A percentile compares a stretch with the other conserved stretches of the same genome.
Conservation (phyloP, 2,797 vertebrate species). For the Chelon labrosus region DNA sequence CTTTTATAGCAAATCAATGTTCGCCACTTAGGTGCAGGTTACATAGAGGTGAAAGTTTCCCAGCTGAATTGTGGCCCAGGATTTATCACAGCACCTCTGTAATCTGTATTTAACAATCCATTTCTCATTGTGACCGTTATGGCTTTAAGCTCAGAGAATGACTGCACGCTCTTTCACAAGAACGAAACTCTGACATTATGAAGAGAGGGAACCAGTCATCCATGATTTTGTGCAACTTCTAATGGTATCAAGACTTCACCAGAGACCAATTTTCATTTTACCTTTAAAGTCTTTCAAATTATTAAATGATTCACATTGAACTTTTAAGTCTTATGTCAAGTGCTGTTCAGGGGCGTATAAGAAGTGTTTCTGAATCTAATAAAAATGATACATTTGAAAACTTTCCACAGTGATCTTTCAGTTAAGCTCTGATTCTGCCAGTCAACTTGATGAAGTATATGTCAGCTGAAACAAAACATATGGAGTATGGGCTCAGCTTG, state of each 20-base stretch:
- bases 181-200: slow-evolving; percentile 54
- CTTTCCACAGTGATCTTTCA: slow-evolving; percentile 2
- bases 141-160: slow-evolving; percentile 56
- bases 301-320: slow-evolving; percentile 40
- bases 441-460: too few species aligned
- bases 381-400: slow-evolving; percentile 29
- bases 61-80: slow-evolving; percentile 49
- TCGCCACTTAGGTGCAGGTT: slow-evolving; percentile 58
- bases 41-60: slow-evolving; percentile 66
- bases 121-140: slow-evolving; percentile 59
- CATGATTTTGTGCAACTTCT: slow-evolving; percentile 50
- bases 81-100: slow-evolving; percentile 59
- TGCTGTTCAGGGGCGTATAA: slow-evolving; percentile 20
- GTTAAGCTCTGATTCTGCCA: slow-evolving; percentile 6
- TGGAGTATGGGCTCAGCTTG: too few species aligned
- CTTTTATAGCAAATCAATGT: slow-evolving; percentile 64
- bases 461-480: too few species aligned
- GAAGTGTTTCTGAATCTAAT: slow-evolving; percentile 31
- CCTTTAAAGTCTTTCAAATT: slow-evolving; percentile 38
- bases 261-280: slow-evolving; percentile 42
- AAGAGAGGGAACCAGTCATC: slow-evolving; percentile 47
- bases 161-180: slow-evolving; percentile 35
- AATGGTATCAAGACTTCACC: slow-evolving; percentile 42
- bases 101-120: slow-evolving; percentile 69
- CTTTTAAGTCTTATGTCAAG: slow-evolving; percentile 29